Base-by-base conservation (phyloP, 2,113 vertebrate genomes). In the Motacilla tschutschensis region DNA sequence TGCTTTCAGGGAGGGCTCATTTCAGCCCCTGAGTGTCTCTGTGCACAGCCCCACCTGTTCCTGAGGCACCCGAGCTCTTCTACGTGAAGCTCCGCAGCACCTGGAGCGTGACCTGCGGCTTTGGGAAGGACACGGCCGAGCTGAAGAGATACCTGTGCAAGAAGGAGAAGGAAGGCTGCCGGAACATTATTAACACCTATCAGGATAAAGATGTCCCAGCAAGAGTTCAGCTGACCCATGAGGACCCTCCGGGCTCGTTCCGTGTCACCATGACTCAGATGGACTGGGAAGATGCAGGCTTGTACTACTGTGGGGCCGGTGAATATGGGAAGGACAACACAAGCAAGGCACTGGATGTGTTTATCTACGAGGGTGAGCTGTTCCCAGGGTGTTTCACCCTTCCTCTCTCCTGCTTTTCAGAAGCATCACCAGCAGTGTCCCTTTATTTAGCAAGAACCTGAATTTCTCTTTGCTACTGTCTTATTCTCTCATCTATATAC, bases 331-430 rank as follows among this genome's bases (percentile, higher is more conserved):
- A 33, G 60, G 20, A 35, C 22, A 17, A 24, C 15, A 35, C 33
- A 8, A 57, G 24, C 33, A 57, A 57, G 58, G 59, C 82, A 6
- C 89, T 94, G 94, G 91, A 97, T 0, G 55, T 98, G 50, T 96
- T 96, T 3, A 19, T 98, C 77, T 97, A 97, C 19, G 90, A 97
- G 84, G 93, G 97, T 98, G 60, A 78, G 64, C 8, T 58, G 5
- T 31, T 62, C 51, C 58, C 43, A 6, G 6, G 1, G 2, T 8
- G 2, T 11, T 50, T 59, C 43, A 13, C 29, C n/a, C 12, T 78
- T 83, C 28, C 3, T 18, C 43, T 41, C 29, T 54, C 5, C 43
- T 46, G 33, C 48, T 38, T 38, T 53, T 63, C 12, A 53, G 41
- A 20, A 64, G 7, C 58, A 29, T 6, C 65, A 14, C 28, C 20